Evolutionary conservation across 35 echinoderm and acorn worm genomes (phyloP), one percentile per base, ranked within the genome.

Genomic region (Anneissia japonica): DNA sequence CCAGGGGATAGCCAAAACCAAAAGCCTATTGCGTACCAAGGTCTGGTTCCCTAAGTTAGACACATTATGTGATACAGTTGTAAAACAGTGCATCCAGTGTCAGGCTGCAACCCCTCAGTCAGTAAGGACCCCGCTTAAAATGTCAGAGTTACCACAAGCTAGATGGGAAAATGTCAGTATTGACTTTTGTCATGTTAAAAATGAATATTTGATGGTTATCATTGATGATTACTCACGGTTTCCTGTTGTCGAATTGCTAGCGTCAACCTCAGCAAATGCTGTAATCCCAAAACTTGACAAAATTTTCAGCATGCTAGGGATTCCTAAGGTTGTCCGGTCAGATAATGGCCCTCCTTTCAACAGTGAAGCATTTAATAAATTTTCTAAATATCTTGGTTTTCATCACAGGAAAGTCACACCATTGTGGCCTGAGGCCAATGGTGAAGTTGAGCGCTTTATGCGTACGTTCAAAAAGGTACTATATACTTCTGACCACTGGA

Each of bases 401-500:
- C 0, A 76, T 21, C 87, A 97, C 80, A 80, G 90, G 0, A 86
- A 86, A 90, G 35, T 97, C 0, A 92, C 87, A 0, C 94, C 94
- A 0, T n/a, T 51, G 43, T 97, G 94, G 94, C 94, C 87, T 0
- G 81, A 91, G 51, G 94, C 90, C 37, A 97, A 97, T 74, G 93
- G 93, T 37, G 77, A 92, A 30, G 86, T 89, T 0, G 93, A 95
- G 51, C 41, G 89, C 0, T 97, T 97, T 46, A 92, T 97, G 94
- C 75, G 84, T 76, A 90, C 87, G 0, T 32, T 97, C 0, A 92
- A 97, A 82, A 92, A 97, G 41, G 64, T 82, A 43, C 72, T 88
- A 36, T 84, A 87, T 23, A 79, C 82, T 13, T 77, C 87, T 0
- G 36, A 90, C 73, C 75, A 83, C 21, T 91, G 93, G 93, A 92